Evolutionary conservation across 2,113 vertebrate genomes (phyloP).

Genomic region (Anseranas semipalmata): DNA sequence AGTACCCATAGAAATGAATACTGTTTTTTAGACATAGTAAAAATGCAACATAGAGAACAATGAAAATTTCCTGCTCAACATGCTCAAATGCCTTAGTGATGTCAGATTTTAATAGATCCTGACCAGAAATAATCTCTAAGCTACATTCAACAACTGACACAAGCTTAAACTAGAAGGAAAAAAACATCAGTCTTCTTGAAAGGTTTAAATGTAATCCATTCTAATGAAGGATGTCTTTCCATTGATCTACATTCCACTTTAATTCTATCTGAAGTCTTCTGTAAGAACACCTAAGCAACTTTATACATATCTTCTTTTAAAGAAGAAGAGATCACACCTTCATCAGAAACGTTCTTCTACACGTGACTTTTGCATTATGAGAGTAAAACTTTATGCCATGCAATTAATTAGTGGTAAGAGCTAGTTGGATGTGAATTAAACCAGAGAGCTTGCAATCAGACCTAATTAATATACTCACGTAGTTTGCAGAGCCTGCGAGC

Average conservation of each 20-base stretch:
- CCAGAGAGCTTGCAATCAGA: neutral
- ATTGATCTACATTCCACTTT: neutral
- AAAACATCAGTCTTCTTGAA: neutral
- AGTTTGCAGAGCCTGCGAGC: neutral
- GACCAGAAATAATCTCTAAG: constrained; percentile 44
- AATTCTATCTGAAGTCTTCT: constrained; percentile 31
- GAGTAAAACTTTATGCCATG: neutral
- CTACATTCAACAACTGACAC: constrained; percentile 24
- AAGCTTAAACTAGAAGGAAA: constrained; percentile 8
- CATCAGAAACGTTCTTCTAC: neutral
- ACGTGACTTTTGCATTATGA: neutral
- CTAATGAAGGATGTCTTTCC: constrained; percentile 27
- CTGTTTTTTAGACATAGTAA: neutral
- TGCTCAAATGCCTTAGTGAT: neutral
- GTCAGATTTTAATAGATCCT: neutral
- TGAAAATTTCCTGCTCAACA: neutral
- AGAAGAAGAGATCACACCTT: neutral
- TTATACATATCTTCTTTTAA: neutral
- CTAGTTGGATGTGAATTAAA: neutral
- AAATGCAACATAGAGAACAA: neutral
- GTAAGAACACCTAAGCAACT: neutral
- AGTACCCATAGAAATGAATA: neutral
- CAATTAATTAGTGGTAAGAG: neutral
- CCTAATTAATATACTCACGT: neutral
- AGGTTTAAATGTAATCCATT: constrained; percentile 42